Percentiles rank a stretch among this genome's conserved stretches.
These are phyloP conservation scores for Drosophila kepulauana DNA, from an alignment of 1,140 invertebrate genomes.

Conservation along the genomic window DNA sequence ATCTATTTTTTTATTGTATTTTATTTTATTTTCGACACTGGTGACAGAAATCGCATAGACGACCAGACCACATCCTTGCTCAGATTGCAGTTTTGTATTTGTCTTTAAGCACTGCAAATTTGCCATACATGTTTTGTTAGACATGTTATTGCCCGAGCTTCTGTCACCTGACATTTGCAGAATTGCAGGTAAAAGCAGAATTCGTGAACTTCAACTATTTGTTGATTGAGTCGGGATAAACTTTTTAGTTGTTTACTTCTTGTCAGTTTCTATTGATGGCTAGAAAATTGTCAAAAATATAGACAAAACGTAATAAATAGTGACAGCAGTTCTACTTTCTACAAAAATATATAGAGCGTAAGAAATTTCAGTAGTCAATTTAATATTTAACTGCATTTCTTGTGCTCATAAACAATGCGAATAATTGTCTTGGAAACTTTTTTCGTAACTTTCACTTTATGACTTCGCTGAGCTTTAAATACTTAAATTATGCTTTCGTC, in stretches of 20 bases:
- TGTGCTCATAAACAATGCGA: no score
- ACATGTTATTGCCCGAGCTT: slow-evolving; percentile 27
- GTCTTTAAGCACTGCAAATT: slow-evolving; percentile 19
- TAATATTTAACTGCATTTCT: no score
- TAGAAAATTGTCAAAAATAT: no score
- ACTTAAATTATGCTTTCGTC: no score
- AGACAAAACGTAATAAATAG: no score
- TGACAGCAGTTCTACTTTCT: no score
- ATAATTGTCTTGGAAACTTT: no score
- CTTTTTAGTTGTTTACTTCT: neutral
- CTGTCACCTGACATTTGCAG: slow-evolving; percentile 8
- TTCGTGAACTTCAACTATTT: neutral
- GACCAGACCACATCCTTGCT: slow-evolving; percentile 9
- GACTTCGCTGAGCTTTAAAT: no score
- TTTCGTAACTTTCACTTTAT: no score
- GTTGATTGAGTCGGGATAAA: neutral
- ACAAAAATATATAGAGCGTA: no score
- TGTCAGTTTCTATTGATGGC: neutral
- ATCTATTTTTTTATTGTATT: slow-evolving; percentile 45
- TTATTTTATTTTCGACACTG: slow-evolving; percentile 53
- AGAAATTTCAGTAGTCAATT: no score
- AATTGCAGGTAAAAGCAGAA: neutral
- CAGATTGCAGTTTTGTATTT: slow-evolving; percentile 26
- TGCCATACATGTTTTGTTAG: slow-evolving; percentile 14
- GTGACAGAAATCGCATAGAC: slow-evolving; percentile 9